Conservation (phyloP, 2,113 vertebrate genomes). For the Amblyornis subalaris region DNA sequence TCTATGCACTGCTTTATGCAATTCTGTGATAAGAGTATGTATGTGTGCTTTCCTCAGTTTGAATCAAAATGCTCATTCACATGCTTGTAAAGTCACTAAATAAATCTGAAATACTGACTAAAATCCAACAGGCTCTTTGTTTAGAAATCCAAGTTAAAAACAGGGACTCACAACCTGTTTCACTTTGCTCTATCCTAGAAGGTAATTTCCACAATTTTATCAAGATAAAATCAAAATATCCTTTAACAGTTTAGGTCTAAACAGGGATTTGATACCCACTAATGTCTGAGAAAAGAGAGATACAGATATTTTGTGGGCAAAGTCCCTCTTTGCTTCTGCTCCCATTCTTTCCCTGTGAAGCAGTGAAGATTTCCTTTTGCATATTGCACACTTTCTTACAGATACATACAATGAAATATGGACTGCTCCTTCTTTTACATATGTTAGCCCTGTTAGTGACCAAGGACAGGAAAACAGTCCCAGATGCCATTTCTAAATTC, state of each 20-base stretch:
- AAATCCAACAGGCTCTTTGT: background rate
- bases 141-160: background rate
- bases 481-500: background rate
- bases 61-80: background rate
- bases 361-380: background rate
- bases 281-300: background rate
- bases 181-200: background rate
- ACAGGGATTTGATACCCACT: background rate
- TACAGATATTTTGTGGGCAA: background rate
- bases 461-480: background rate
- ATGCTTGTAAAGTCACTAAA: background rate
- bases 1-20: background rate
- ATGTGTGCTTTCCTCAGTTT: background rate
- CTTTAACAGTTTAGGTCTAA: background rate
- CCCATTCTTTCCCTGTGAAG: background rate
- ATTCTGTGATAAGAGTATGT: background rate
- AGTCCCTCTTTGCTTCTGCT: background rate
- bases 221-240: background rate
- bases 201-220: background rate
- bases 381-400: background rate
- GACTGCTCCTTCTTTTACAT: background rate
- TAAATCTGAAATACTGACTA: background rate
- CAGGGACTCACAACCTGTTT: background rate
- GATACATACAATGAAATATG: background rate
- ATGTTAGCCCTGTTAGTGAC: background rate